phyloP scores from a whole-genome alignment of 2,113 vertebrate species.

The Hippocampus guttulatus region DNA sequence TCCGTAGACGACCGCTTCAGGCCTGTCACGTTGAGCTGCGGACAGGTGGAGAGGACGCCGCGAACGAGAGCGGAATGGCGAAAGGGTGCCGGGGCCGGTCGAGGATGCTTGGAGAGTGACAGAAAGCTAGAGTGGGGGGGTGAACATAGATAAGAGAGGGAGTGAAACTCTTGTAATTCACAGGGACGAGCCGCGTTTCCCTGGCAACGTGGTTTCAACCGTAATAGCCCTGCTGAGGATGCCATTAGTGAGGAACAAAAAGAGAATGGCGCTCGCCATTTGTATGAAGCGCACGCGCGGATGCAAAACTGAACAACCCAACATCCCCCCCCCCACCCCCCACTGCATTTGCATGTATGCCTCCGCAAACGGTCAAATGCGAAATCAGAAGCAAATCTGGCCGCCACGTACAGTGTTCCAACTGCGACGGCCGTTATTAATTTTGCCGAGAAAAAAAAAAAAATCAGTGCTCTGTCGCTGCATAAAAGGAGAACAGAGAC shows the following conservation, averaged over 20 bases:
- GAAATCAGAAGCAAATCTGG: conserved; percentile 40
- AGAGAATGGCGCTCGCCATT: conserved; percentile 57
- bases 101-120: conserved; percentile 11
- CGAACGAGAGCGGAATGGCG: conserved; percentile 15
- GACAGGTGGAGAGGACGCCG: conserved; percentile 43
- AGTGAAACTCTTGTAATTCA: conserved; percentile 69
- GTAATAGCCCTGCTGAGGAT: conserved; percentile 73
- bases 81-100: conserved; percentile 8
- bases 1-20: conserved; percentile 49
- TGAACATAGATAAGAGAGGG: conserved; percentile 40
- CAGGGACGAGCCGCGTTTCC: conserved; percentile 71
- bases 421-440: neutral
- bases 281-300: conserved; percentile 24
- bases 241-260: conserved; percentile 68
- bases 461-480: neutral
- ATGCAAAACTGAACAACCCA: conserved; percentile 7
- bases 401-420: neutral
- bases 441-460: neutral
- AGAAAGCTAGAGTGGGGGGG: conserved; percentile 31
- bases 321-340: conserved; percentile 21
- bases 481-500: too few species aligned
- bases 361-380: conserved; percentile 23
- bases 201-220: conserved; percentile 75
- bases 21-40: conserved; percentile 47
- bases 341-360: conserved; percentile 21